Conservation (phyloP, 2,113 vertebrate genomes). For the Phaethon lepturus region DNA sequence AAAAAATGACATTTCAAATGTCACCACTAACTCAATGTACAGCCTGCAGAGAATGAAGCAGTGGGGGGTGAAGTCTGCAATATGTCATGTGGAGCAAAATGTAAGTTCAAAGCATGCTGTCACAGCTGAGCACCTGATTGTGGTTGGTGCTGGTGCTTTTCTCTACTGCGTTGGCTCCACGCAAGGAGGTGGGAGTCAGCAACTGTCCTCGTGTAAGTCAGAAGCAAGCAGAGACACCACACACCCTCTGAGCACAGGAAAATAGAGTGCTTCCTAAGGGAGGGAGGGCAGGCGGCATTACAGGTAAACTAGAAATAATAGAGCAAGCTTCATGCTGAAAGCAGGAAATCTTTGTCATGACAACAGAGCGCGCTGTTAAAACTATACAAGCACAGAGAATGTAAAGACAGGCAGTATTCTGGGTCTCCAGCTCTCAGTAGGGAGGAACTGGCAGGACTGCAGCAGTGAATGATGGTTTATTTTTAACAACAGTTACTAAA, state of each 20-base stretch:
- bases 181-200: not conserved
- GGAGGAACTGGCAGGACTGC: not conserved
- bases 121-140: not conserved
- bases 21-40: not conserved
- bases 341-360: conserved; percentile 37
- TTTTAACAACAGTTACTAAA: conserved; percentile 57
- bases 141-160: not conserved
- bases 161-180: not conserved
- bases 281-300: not conserved
- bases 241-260: not conserved
- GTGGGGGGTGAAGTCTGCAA: not conserved
- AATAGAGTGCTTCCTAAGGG: not conserved
- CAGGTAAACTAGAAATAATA: not conserved
- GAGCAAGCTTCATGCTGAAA: not conserved
- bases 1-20: not conserved
- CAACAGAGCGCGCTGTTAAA: conserved; percentile 36
- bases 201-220: not conserved
- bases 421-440: not conserved
- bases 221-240: not conserved
- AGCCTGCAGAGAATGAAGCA: not conserved
- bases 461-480: conserved; percentile 44
- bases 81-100: not conserved
- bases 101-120: not conserved
- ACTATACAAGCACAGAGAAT: not conserved
- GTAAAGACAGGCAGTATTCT: not conserved